Evolutionary conservation across 2,888 invertebrate genomes (phyloP).

Genomic region (Cyclophora albipunctata): DNA sequence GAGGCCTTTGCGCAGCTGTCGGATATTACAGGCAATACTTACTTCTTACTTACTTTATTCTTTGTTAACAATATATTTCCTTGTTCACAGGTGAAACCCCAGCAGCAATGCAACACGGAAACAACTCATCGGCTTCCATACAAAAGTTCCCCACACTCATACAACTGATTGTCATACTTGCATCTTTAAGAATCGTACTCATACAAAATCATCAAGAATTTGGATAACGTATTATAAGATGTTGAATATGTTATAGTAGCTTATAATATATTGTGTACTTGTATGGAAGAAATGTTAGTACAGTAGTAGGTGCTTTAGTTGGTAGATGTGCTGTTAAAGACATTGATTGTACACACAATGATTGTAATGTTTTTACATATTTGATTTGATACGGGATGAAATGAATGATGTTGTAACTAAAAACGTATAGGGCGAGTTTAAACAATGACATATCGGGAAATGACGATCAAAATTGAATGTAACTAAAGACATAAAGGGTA

Average conservation of each 20-base stretch:
- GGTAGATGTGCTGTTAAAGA: neutral
- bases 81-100: conserved; percentile 79
- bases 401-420: neutral
- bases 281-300: neutral
- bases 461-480: no score
- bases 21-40: no score
- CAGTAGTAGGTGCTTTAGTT: neutral
- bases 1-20: no score
- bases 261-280: neutral
- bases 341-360: neutral
- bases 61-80: neutral
- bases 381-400: neutral
- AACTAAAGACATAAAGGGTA: neutral
- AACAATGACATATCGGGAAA: no score
- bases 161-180: conserved; percentile 28
- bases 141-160: conserved; percentile 27
- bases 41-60: no score
- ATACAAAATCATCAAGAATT: conserved; percentile 38
- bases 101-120: conserved; percentile 84
- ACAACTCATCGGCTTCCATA: conserved; percentile 54
- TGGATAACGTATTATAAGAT: conserved; percentile 40
- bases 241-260: neutral
- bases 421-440: neutral
- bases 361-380: neutral
- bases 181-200: conserved; percentile 33